Evolutionary conservation across 2,888 invertebrate species (phyloP).

Genomic region (Hemicrepidius hirtus): DNA sequence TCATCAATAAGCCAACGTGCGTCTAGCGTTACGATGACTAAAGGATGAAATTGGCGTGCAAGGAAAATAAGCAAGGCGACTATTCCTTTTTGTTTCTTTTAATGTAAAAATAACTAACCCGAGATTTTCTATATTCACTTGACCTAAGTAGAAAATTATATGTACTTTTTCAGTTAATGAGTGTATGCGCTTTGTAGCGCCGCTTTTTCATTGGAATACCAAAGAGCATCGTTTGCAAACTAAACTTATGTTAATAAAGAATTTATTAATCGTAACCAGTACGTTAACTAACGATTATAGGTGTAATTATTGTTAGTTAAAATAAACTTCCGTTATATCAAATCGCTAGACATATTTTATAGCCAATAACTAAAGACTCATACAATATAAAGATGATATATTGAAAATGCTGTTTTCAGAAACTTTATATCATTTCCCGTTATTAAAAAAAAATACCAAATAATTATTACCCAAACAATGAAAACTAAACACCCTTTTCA

Average conservation of each 20-base stretch:
- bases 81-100: constrained; percentile 46
- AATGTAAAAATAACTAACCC: constrained; percentile 52
- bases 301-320: neutral
- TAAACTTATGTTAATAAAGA: constrained; percentile 9
- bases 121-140: constrained; percentile 48
- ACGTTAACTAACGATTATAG: neutral
- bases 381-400: too few relatives aligned
- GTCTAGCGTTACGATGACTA: constrained; percentile 6
- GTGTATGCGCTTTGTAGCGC: constrained; percentile 28
- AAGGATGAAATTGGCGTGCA: constrained; percentile 31
- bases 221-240: neutral
- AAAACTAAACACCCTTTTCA: too few relatives aligned
- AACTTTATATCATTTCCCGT: too few relatives aligned
- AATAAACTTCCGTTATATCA: neutral
- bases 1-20: constrained; percentile 15
- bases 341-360: too few relatives aligned
- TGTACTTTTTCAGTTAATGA: constrained; percentile 37
- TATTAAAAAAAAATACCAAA: too few relatives aligned
- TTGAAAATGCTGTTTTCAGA: too few relatives aligned
- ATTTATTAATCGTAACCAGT: constrained; percentile 11
- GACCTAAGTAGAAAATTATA: constrained; percentile 45
- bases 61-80: constrained; percentile 35
- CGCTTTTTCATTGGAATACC: constrained; percentile 23
- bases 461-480: too few relatives aligned
- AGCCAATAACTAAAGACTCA: too few relatives aligned